Evolutionary conservation across 2,888 invertebrate species (phyloP).

Genomic region (Nasonovia ribisnigri): DNA sequence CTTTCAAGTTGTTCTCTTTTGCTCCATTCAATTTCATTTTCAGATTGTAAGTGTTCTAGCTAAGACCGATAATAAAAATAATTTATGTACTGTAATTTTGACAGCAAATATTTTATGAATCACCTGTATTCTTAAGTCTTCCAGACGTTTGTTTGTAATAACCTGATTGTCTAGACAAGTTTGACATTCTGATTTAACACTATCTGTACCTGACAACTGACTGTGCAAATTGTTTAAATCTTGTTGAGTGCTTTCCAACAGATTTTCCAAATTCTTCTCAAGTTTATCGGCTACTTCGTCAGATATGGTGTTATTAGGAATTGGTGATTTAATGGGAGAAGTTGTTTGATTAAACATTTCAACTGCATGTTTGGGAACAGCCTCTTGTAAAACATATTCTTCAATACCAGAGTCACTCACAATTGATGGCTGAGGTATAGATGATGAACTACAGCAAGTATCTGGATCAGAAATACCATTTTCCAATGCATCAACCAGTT

Average conservation of each 20-base stretch:
- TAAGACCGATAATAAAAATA: conserved; percentile 71
- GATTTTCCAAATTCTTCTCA: conserved; percentile 58
- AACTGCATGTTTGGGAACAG: conserved; percentile 75
- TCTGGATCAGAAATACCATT: conserved; percentile 72
- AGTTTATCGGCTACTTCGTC: conserved; percentile 29
- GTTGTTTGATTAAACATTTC: conserved; percentile 70
- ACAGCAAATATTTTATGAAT: not conserved
- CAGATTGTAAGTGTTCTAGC: conserved; percentile 88
- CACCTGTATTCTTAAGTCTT: conserved; percentile 56
- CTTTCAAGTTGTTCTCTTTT: conserved; percentile 91
- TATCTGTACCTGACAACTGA: conserved; percentile 57
- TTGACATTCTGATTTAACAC: conserved; percentile 44
- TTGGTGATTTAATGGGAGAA: conserved; percentile 50
- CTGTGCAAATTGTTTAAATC: conserved; percentile 54
- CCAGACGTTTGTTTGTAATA: conserved; percentile 56
- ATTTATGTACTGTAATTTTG: not conserved
- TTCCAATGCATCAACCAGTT: conserved; percentile 72
- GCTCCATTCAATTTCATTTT: conserved; percentile 95
- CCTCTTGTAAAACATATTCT: conserved; percentile 76
- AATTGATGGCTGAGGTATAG: conserved; percentile 67
- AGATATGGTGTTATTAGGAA: not conserved
- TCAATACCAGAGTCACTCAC: conserved; percentile 71
- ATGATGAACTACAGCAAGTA: conserved; percentile 69
- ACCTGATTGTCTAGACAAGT: conserved; percentile 55
- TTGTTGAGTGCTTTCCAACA: conserved; percentile 57